Conservation (phyloP, 2,888 invertebrate species). For the Sinohyriopsis cumingii region DNA sequence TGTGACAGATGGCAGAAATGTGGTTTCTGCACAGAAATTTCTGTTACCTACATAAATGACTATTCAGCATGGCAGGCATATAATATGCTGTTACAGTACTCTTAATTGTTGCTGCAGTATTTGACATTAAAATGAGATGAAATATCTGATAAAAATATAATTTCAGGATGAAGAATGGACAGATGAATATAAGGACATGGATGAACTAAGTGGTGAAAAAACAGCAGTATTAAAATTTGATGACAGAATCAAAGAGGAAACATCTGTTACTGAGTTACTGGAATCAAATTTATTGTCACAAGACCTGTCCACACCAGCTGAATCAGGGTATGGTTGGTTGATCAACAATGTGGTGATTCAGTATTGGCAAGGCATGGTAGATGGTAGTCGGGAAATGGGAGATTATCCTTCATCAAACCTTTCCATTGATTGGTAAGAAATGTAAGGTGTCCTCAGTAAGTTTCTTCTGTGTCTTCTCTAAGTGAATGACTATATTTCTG, state of each 20-base stretch:
- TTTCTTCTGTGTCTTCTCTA: neutral
- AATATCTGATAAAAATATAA: neutral
- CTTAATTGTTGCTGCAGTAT: too few species aligned
- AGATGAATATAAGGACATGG: constrained; percentile 29
- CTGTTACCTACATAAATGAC: too few species aligned
- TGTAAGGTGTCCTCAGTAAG: neutral
- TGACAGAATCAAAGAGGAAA: too few species aligned
- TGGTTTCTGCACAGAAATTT: too few species aligned
- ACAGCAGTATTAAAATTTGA: too few species aligned
- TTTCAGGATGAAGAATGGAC: constrained; percentile 32
- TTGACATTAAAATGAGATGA: too few species aligned
- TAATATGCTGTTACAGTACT: too few species aligned
- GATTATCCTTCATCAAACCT: constrained; percentile 31
- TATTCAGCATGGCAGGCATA: too few species aligned
- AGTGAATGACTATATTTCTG: neutral
- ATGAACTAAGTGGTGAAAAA: neutral
- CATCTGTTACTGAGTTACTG: too few species aligned
- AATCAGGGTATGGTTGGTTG: constrained; percentile 50
- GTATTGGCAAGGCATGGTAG: constrained; percentile 59
- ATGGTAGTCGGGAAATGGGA: constrained; percentile 9
- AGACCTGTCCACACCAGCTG: too few species aligned
- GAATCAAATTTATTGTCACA: too few species aligned
- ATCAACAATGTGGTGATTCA: constrained; percentile 55
- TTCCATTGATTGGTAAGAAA: constrained; percentile 35
- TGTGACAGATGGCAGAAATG: too few species aligned